Base-by-base conservation (phyloP, 2,797 vertebrate genomes). In the Lindbergichthys nudifrons region DNA sequence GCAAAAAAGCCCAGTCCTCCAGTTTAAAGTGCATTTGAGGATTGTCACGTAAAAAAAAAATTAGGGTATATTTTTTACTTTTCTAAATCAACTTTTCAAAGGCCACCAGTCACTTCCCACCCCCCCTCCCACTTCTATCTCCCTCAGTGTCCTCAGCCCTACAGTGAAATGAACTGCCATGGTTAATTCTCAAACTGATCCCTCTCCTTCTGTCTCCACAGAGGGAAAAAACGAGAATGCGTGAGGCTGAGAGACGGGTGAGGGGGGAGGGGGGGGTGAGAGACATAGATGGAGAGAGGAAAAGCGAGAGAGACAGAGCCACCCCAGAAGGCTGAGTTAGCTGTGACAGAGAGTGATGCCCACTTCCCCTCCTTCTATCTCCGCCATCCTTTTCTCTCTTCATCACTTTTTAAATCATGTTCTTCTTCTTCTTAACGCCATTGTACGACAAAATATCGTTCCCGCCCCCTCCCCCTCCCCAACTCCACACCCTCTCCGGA, bases 121-220 rank as follows among this genome's bases (percentile, higher is more conserved):
- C 56, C 10, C 26, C 46, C 62, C n/a, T 41, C 60, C 51, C 21
- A 41, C 70, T 72, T 59, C 66, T 48, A 73, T 84, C 87, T 85
- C 87, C 79, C 74, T 82, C 66, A 65, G 75, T 72, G 68, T 87
- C 83, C 83, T 79, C 76, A 65, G 77, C 79, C 62, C 77, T 69
- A 65, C 84, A 82, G 88, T 87, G 89, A 91, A 94, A 94, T 94
- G 91, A 92, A 86, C 90, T 94, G 94, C 93, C 94, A 93, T 11
- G 80, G 85, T 89, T 90, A 87, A 95, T 95, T 91, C 90, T 85
- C 77, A 43, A 83, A 93, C 92, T 91, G 92, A 95, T 95, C 92
- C 87, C 83, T 95, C 94, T 93, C 86, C 80, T 82, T 89, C 89
- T 85, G 67, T 79, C 90, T 82, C 76, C 82, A 50, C 76, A 77